Evolutionary conservation across 2,113 vertebrate species (phyloP), one percentile per base, ranked within the genome.

Genomic region (Pica pica): DNA sequence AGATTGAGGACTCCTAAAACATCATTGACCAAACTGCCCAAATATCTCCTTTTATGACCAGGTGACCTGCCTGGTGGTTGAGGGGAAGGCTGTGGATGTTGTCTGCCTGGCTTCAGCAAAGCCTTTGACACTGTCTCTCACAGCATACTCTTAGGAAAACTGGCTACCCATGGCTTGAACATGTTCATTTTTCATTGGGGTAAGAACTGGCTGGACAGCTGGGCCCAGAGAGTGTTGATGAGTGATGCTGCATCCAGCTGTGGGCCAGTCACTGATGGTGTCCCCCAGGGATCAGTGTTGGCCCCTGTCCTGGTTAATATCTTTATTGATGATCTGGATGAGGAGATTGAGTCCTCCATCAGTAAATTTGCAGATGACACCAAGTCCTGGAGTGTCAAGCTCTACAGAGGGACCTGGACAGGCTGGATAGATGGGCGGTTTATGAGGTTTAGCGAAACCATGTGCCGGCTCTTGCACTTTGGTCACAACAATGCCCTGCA

Each of bases 361-460:
- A 57, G 24, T 49, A 74, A 56, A 56, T 75, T 13, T 85, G 30
- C 16, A 65, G 49, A 47, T 47, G 49, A 18, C 7, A 73, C 22
- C 18, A 63, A 22, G 41, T 55, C 33, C 24, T 49, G 60, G 50
- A 75, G 42, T 7, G 24, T 24, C 49, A 14, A 19, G 12, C 19
- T 74, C 24, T 49, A 23, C 19, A 65, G 70, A 56, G 24, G 30
- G 35, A n/a, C 10, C 19, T 75, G 16, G 16, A 57, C 16, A 4
- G 7, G 24, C 23, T 49, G 10, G 5, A n/a, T 7, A 41, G 30
- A 8, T 19, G 16, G 24, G 2, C 4, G 1, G 22, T 41, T 41
- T 7, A 23, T 19, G 20, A n/a, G 20, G 12, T 41, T 75, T 41
- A 57, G 16, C 0, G 0, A 74, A 20, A 47, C n/a, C 18, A 22